Conservation (phyloP, 2,797 vertebrate species). For the Phyllotis vaccarum region DNA sequence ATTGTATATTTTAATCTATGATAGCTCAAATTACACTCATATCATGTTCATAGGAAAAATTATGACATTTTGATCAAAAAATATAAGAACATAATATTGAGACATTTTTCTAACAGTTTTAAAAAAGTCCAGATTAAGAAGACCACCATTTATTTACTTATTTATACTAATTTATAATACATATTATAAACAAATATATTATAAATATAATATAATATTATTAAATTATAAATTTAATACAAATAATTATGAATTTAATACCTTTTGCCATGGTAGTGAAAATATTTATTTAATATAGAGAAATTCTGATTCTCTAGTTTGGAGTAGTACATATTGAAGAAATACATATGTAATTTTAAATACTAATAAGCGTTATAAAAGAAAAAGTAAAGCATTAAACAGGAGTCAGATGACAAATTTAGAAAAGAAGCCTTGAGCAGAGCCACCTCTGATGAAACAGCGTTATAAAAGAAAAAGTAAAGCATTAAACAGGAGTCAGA, state of each 20-base stretch:
- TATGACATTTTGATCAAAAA: not conserved
- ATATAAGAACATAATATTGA: not conserved
- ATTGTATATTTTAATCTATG: not conserved
- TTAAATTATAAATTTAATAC: not conserved
- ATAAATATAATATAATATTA: not conserved
- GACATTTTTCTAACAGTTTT: not conserved
- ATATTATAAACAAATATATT: not conserved
- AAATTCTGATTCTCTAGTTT: not conserved
- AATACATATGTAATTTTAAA: not conserved
- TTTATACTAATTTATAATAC: not conserved
- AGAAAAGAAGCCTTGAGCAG: not conserved
- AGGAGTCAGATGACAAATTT: not conserved
- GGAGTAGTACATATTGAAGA: not conserved
- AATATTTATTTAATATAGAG: not conserved
- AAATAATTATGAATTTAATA: not conserved
- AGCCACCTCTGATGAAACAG: not conserved
- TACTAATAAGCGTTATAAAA: not conserved
- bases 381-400: not conserved
- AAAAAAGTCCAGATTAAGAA: not conserved
- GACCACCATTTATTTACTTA: not conserved
- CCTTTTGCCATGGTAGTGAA: not conserved
- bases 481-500: not conserved
- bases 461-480: not conserved
- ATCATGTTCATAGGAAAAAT: not conserved
- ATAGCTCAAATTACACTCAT: not conserved